phyloP scores from a whole-genome alignment of 2,113 vertebrate genomes.

The Seriola dumerili region DNA sequence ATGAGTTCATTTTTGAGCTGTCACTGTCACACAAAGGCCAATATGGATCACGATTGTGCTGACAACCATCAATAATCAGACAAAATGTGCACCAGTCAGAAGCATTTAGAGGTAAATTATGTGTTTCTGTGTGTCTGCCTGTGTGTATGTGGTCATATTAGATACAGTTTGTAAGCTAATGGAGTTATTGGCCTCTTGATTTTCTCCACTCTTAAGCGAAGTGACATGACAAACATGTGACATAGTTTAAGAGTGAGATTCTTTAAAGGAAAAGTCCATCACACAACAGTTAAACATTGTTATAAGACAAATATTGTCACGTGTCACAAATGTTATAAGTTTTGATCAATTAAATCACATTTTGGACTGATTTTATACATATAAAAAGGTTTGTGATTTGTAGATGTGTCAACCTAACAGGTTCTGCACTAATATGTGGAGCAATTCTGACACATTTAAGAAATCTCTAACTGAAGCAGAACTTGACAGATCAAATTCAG shows the following conservation, averaged over 20 bases:
- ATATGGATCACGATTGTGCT: background rate
- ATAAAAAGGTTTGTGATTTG: too few species aligned
- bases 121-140: background rate
- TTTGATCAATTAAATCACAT: background rate
- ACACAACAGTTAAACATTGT: background rate
- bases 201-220: constrained; percentile 20
- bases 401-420: background rate
- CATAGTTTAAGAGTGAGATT: background rate
- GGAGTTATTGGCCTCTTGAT: constrained; percentile 12
- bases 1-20: background rate
- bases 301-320: background rate
- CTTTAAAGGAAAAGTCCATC: background rate
- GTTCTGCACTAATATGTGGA: too few species aligned
- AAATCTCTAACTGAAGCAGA: background rate
- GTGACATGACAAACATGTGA: constrained; percentile 34
- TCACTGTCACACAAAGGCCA: background rate
- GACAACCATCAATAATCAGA: background rate
- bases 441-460: too few species aligned
- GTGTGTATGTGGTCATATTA: constrained; percentile 2
- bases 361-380: background rate
- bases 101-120: background rate
- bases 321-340: background rate
- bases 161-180: constrained; percentile 27
- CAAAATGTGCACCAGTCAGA: background rate
- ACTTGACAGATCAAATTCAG: background rate